phyloP scores from a whole-genome alignment of 1,140 invertebrate species.

The Sipha flava region DNA sequence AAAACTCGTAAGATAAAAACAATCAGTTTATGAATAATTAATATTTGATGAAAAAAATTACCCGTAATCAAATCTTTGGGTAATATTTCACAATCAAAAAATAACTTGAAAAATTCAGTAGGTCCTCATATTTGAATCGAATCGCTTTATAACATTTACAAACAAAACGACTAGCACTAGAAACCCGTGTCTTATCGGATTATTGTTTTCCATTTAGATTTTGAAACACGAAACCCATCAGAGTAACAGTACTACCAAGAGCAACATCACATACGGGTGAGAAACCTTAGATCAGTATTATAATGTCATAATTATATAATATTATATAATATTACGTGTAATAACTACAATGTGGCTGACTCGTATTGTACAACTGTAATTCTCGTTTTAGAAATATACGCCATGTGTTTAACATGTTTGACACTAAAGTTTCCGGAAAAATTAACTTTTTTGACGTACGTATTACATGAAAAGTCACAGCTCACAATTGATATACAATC shows the following conservation, averaged over 20 bases:
- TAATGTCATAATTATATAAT: no score
- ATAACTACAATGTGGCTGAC: no score
- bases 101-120: no score
- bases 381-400: constrained; percentile 23
- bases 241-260: background rate
- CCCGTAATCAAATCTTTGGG: no score
- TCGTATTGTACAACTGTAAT: background rate
- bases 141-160: no score
- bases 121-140: no score
- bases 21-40: no score
- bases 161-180: no score
- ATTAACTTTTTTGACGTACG: constrained; percentile 55
- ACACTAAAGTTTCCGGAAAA: constrained; percentile 49
- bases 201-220: constrained; percentile 21
- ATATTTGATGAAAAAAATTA: no score
- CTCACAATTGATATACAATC: background rate
- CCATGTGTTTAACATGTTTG: constrained; percentile 52
- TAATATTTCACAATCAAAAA: no score
- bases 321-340: background rate
- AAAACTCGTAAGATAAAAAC: no score
- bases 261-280: background rate
- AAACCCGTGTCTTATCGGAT: no score
- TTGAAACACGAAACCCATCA: background rate
- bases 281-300: background rate
- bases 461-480: constrained; percentile 37